Percentiles rank a stretch among this genome's conserved stretches.
These are phyloP conservation scores for Protodeltote pygarga DNA, from an alignment of 2,888 invertebrate species.

Conservation along the genomic window DNA sequence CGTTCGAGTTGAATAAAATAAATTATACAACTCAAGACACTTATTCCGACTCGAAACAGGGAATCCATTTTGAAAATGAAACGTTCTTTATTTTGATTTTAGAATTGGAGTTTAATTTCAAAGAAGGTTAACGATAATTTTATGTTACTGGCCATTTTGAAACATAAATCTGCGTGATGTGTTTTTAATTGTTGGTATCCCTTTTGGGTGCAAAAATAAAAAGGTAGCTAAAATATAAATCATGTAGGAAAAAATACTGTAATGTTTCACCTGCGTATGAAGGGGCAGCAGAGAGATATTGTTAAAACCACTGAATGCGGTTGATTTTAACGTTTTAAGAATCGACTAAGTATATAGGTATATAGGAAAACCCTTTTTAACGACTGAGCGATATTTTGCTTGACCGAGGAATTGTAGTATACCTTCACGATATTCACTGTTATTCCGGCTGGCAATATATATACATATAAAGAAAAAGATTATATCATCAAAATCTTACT, in stretches of 20 bases:
- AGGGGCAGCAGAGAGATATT: no score
- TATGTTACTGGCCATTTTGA: conserved; percentile 17
- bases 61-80: conserved; percentile 15
- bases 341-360: no score
- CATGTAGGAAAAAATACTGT: not conserved
- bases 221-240: conserved; percentile 15
- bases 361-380: no score
- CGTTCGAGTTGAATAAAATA: conserved; percentile 37
- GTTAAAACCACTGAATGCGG: no score
- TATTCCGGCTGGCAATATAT: no score
- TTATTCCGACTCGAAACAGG: conserved; percentile 4
- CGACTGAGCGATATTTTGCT: no score
- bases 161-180: conserved; percentile 25
- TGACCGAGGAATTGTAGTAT: no score
- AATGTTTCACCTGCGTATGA: no score
- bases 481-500: no score
- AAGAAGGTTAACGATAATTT: conserved; percentile 26
- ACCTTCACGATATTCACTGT: no score
- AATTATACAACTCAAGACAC: conserved; percentile 24
- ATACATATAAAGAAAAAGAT: no score
- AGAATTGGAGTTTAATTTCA: conserved; percentile 32
- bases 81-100: conserved; percentile 20
- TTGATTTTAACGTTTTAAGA: no score
- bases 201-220: conserved; percentile 4
- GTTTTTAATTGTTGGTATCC: conserved; percentile 30